Evolutionary conservation across 1,140 invertebrate genomes (phyloP).

Genomic region (Drosophila guanche): DNA sequence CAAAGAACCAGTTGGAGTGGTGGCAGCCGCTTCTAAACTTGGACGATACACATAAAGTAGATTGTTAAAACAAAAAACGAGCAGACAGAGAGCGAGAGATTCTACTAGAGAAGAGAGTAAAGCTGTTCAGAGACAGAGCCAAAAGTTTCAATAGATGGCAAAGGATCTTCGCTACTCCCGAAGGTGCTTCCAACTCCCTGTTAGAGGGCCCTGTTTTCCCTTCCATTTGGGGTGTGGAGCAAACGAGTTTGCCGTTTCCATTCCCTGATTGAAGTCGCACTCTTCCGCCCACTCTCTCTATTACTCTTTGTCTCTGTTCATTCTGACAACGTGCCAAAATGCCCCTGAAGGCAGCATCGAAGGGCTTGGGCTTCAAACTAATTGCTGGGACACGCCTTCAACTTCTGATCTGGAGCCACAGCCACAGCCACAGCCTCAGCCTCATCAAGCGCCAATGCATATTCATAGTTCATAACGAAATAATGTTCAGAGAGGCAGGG

Average conservation of each 20-base stretch:
- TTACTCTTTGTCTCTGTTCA: conserved; percentile 6
- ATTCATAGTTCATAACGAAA: conserved; percentile 68
- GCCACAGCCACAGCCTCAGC: conserved; percentile 26
- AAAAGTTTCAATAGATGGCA: conserved; percentile 28
- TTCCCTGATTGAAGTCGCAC: conserved; percentile 25
- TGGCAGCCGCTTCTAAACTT: neutral
- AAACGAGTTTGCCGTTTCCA: conserved; percentile 40
- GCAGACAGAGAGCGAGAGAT: conserved; percentile 9
- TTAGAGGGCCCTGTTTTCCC: conserved; percentile 6
- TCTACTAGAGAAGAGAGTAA: neutral
- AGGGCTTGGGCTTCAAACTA: conserved; percentile 48
- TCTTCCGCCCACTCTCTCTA: conserved; percentile 49
- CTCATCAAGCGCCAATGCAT: conserved; percentile 66
- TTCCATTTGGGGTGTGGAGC: conserved; percentile 54
- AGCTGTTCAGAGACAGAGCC: neutral
- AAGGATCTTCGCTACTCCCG: neutral
- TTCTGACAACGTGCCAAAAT: conserved; percentile 64
- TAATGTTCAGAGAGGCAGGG: neutral
- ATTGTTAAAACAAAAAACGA: conserved; percentile 58
- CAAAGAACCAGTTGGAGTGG: conserved; percentile 32
- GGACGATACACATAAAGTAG: conserved; percentile 32
- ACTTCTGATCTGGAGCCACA: neutral
- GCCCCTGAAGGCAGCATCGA: conserved; percentile 35
- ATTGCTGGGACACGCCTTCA: conserved; percentile 59
- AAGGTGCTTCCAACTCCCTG: no score